Percentiles rank a stretch among this genome's conserved stretches.
These are phyloP conservation scores for Epizoanthus stellaris DNA, from an alignment of 92 coral and sea anemone species.

Conservation along the genomic window DNA sequence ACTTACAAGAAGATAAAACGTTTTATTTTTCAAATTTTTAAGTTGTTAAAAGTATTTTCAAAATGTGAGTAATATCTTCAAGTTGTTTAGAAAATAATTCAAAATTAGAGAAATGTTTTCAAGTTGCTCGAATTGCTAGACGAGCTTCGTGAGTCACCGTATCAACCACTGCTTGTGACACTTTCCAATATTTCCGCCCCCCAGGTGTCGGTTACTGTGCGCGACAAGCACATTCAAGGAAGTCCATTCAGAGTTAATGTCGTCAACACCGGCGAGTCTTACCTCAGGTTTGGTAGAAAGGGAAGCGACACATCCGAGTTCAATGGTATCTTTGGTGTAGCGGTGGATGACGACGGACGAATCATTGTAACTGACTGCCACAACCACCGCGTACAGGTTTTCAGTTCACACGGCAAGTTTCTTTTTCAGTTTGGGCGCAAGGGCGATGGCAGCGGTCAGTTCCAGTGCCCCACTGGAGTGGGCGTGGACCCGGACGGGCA, in stretches of 20 bases:
- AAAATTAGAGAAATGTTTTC: too few relatives aligned
- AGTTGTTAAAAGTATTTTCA: too few relatives aligned
- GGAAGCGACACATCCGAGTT: slow-evolving; percentile 94
- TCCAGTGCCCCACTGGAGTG: slow-evolving; percentile 99
- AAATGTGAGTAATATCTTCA: too few relatives aligned
- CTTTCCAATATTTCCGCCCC: neutral
- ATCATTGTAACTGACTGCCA: slow-evolving; percentile 98
- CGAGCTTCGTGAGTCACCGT: neutral
- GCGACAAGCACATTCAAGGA: slow-evolving; percentile 98
- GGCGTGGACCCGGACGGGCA: slow-evolving; percentile 95
- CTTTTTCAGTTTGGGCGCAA: slow-evolving; percentile 98
- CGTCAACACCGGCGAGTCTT: slow-evolving; percentile 81
- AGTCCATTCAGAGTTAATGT: slow-evolving; percentile 97
- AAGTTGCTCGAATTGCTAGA: neutral
- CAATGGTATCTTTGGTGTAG: slow-evolving; percentile 98
- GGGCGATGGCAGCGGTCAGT: slow-evolving; percentile 98
- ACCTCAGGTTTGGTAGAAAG: slow-evolving; percentile 88
- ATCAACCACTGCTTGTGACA: neutral
- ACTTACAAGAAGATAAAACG: too few relatives aligned
- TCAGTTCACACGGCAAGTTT: slow-evolving; percentile 91
- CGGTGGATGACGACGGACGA: slow-evolving; percentile 96
- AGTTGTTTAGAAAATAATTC: too few relatives aligned
- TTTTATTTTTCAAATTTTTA: too few relatives aligned
- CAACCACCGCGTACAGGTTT: slow-evolving; percentile 98
- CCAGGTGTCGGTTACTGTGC: slow-evolving; percentile 96